Evolutionary conservation across 2,888 invertebrate species (phyloP), one percentile per base, ranked within the genome.

Genomic region (Arge pagana): DNA sequence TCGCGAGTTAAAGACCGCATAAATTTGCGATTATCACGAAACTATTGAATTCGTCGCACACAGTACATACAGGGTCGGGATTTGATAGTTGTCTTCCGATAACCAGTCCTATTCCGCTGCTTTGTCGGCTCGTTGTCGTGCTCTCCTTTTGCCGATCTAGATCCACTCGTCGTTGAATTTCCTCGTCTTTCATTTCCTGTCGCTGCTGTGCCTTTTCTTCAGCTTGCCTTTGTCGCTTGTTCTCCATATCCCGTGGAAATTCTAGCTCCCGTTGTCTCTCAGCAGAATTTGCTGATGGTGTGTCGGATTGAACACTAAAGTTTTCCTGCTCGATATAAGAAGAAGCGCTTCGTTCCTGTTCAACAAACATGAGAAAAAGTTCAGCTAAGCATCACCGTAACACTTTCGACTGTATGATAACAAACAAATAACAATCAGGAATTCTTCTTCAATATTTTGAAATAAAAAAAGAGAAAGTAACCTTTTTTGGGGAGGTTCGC

Each of bases 401-500:
- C n/a, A n/a, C n/a, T n/a, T n/a, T n/a, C n/a, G n/a, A n/a, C n/a
- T n/a, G n/a, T n/a, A n/a, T n/a, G n/a, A n/a, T n/a, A n/a, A n/a
- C n/a, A n/a, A n/a, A n/a, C n/a, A n/a, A n/a, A n/a, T n/a, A n/a
- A n/a, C n/a, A n/a, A n/a, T n/a, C n/a, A n/a, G n/a, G n/a, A n/a
- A n/a, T n/a, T n/a, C n/a, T n/a, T n/a, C n/a, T n/a, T n/a, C n/a
- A n/a, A n/a, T n/a, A n/a, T n/a, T n/a, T n/a, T n/a, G n/a, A 15
- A 33, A 37, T n/a, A 23, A 13, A 23, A 3, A 11, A 15, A n/a
- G 15, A 7, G 31, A 13, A 45, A 19, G 18, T 21, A 63, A 90
- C 90, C 76, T 90, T 91, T 69, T 88, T 88, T 1, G 91, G 90
- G 4, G 90, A 90, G 26, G 80, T 80, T 52, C 86, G 83, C 72